Conservation (phyloP, 2,797 vertebrate genomes). For the Xenentodon cancila region DNA sequence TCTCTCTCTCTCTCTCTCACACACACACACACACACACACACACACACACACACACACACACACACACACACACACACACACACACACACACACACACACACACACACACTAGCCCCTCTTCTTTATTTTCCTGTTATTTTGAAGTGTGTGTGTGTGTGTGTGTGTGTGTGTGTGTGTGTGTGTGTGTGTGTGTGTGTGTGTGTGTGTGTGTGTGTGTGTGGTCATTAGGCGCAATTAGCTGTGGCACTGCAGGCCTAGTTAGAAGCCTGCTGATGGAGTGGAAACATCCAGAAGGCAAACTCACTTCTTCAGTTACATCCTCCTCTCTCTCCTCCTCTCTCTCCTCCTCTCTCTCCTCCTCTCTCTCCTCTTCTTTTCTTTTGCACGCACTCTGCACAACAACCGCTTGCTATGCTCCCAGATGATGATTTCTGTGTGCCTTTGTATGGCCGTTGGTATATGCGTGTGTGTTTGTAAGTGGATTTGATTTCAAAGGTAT, state of each 20-base stretch:
- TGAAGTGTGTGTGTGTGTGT: slow-evolving; percentile 2
- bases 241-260: slow-evolving; percentile 53
- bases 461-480: slow-evolving; percentile 56
- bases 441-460: slow-evolving; percentile 11
- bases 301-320: slow-evolving; percentile 61
- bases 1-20: no score
- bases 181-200: slow-evolving; percentile 11
- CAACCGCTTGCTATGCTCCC: slow-evolving; percentile 33
- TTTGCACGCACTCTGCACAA: slow-evolving; percentile 8
- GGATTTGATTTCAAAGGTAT: slow-evolving; percentile 81
- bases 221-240: slow-evolving; percentile 71
- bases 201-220: slow-evolving; percentile 37
- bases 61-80: no score
- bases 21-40: no score
- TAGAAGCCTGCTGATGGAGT: slow-evolving; percentile 67
- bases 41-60: no score
- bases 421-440: slow-evolving; percentile 15
- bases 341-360: slow-evolving; percentile 16
- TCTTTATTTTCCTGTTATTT: slow-evolving; percentile 45
- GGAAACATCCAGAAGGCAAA: slow-evolving; percentile 68
- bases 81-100: neutral
- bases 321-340: slow-evolving; percentile 11
- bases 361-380: neutral
- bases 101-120: slow-evolving; percentile 29
- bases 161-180: no score